phyloP scores from a whole-genome alignment of 2,113 vertebrate species.

The Martes martes region DNA sequence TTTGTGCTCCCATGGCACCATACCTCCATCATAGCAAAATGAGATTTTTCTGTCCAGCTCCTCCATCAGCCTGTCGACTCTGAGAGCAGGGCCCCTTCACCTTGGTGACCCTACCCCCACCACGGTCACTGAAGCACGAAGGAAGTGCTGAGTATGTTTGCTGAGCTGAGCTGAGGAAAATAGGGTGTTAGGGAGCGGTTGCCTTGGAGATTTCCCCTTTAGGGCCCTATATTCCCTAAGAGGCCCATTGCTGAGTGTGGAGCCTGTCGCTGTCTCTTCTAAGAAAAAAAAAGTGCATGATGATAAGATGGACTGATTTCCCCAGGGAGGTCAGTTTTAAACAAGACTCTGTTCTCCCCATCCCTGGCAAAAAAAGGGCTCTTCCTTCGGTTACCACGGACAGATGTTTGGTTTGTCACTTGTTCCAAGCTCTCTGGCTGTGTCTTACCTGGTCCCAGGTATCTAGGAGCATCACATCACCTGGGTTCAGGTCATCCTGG shows the following conservation, averaged over 20 bases:
- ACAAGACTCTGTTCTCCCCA: background rate
- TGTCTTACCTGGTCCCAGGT: conserved; percentile 92
- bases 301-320: background rate
- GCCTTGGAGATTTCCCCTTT: background rate
- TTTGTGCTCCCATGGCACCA: background rate
- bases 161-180: background rate
- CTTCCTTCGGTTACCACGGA: background rate
- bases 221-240: background rate
- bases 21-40: background rate
- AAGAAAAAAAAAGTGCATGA: background rate
- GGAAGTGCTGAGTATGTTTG: background rate
- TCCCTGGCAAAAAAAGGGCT: background rate
- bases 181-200: background rate
- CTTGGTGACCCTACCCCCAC: background rate
- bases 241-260: background rate
- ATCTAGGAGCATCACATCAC: conserved; percentile 93
- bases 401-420: background rate
- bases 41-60: background rate
- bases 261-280: background rate
- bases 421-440: background rate
- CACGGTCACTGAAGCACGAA: background rate
- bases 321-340: background rate
- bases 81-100: background rate
- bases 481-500: conserved; percentile 90
- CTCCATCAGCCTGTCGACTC: background rate